Evolutionary conservation across 2,797 vertebrate species (phyloP).

Genomic region (Sparus aurata): DNA sequence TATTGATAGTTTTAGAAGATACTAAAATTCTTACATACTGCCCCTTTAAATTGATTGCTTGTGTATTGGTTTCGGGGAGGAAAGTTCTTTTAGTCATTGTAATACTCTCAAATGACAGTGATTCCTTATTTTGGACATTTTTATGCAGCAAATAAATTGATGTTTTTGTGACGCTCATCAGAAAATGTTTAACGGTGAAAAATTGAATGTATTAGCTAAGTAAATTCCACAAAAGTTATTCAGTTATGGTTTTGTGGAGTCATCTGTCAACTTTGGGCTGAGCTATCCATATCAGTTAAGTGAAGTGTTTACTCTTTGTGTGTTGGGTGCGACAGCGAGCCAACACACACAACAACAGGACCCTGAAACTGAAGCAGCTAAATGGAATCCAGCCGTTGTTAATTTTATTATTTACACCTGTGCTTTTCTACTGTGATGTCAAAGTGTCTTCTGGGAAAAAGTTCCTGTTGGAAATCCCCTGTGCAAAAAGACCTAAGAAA

Average conservation of each 20-base stretch:
- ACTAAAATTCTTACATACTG: too few species aligned
- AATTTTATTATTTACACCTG: not conserved
- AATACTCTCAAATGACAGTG: too few species aligned
- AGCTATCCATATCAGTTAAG: not conserved
- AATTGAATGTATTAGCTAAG: not conserved
- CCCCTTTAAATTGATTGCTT: too few species aligned
- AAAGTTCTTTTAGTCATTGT: too few species aligned
- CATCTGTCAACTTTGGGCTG: not conserved
- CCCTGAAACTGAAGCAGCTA: not conserved
- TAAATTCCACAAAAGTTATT: not conserved
- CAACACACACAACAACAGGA: not conserved
- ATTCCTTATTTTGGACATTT: too few species aligned
- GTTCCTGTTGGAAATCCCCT: not conserved
- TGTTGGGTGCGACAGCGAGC: not conserved
- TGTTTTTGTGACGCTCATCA: too few species aligned
- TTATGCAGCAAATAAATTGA: too few species aligned
- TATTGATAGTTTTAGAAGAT: too few species aligned
- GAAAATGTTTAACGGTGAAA: not conserved
- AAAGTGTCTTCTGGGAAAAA: not conserved
- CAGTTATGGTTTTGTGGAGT: not conserved
- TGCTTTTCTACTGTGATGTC: not conserved
- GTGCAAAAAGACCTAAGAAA: not conserved
- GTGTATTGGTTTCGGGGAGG: too few species aligned
- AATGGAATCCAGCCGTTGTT: not conserved
- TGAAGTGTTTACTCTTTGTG: too few species aligned